These are phyloP conservation scores for Heterodera filipjevi DNA, from an alignment of 2,888 invertebrate genomes.

Conservation along the genomic window DNA sequence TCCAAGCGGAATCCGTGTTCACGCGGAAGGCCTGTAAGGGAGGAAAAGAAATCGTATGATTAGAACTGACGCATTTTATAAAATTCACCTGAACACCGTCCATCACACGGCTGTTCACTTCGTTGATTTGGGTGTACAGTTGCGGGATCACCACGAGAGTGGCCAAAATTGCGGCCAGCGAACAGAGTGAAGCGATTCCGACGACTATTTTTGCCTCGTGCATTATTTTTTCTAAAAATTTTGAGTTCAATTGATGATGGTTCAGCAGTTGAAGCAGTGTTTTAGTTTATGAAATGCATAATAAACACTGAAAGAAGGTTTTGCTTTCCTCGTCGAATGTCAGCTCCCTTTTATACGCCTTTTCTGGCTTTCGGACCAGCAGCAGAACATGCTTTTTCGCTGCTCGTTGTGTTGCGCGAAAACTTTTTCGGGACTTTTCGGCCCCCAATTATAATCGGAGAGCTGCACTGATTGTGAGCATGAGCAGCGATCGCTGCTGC, in stretches of 20 bases:
- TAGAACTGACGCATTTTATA: not conserved
- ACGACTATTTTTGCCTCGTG: constrained; percentile 48
- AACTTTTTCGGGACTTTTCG: not conserved
- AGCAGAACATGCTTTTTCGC: not conserved
- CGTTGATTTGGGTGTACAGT: constrained; percentile 58
- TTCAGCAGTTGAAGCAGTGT: no score
- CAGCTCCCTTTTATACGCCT: not conserved
- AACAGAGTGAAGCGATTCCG: constrained; percentile 48
- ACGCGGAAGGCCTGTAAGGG: constrained; percentile 53
- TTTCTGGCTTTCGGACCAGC: not conserved
- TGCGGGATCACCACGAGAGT: constrained; percentile 58
- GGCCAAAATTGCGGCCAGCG: constrained; percentile 52
- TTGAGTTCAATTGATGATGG: not conserved
- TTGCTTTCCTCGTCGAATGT: not conserved
- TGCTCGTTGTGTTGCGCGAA: not conserved
- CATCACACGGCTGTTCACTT: constrained; percentile 47
- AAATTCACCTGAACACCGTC: constrained; percentile 49
- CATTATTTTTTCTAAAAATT: constrained; percentile 16
- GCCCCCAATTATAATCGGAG: not conserved
- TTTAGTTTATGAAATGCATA: no score
- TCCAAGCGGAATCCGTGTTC: constrained; percentile 64
- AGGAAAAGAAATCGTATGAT: not conserved
- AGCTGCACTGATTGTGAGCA: not conserved
- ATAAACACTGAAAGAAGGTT: not conserved
- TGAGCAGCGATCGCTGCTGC: not conserved